These are phyloP conservation scores for Macroglossus sobrinus DNA, from an alignment of 2,113 vertebrate genomes.

Conservation along the genomic window DNA sequence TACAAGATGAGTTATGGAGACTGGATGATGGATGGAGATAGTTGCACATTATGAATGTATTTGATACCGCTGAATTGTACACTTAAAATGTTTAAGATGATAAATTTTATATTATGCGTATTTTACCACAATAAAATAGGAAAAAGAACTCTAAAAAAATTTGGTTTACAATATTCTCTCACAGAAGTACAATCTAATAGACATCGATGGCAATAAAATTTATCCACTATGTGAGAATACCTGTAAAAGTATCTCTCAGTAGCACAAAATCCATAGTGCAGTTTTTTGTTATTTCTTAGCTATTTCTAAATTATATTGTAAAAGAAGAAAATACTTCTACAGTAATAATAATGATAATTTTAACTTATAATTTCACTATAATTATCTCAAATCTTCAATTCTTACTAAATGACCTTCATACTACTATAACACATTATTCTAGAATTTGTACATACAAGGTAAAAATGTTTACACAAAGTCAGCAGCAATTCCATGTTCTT, in stretches of 20 bases:
- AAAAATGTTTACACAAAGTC: not conserved
- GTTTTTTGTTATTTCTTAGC: constrained; percentile 14
- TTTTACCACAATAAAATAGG: not conserved
- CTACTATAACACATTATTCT: not conserved
- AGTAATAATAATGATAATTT: not conserved
- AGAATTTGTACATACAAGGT: not conserved
- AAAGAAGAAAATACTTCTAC: not conserved
- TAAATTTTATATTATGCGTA: not conserved
- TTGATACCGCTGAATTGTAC: not conserved
- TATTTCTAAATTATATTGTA: not conserved
- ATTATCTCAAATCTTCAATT: constrained; percentile 2
- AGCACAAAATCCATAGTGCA: not conserved
- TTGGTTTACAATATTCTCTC: not conserved
- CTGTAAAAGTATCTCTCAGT: not conserved
- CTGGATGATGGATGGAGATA: not conserved
- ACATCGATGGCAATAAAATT: not conserved
- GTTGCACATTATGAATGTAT: not conserved
- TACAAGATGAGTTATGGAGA: not conserved
- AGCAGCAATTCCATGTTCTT: not conserved
- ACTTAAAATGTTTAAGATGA: not conserved
- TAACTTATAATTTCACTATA: not conserved
- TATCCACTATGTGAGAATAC: not conserved
- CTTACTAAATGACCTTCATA: not conserved
- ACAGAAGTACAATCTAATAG: not conserved
- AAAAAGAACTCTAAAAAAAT: not conserved